phyloP scores from a whole-genome alignment of 2,797 vertebrate species.

The Poeciliopsis paucimaculata region DNA sequence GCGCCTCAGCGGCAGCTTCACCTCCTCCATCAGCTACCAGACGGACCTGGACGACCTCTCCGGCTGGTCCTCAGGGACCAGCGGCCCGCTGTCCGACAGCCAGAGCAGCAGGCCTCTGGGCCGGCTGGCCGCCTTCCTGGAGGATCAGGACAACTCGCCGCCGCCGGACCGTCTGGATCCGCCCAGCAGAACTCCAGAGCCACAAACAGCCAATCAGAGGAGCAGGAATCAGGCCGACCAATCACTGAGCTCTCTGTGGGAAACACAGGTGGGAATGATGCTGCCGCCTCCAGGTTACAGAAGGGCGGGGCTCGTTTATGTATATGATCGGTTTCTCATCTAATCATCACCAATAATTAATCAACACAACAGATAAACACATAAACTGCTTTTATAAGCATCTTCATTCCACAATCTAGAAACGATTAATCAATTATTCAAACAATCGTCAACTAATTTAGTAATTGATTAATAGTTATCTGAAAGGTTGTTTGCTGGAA shows the following conservation, averaged over 20 bases:
- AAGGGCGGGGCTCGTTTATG: no score
- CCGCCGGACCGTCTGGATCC: background rate
- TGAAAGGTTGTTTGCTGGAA: no score
- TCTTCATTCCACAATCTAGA: no score
- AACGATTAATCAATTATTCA: no score
- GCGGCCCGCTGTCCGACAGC: constrained; percentile 46
- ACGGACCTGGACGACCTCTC: constrained; percentile 62
- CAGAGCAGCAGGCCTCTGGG: background rate
- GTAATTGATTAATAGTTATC: no score
- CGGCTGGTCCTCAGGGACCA: constrained; percentile 25
- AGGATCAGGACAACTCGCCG: background rate
- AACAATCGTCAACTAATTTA: no score
- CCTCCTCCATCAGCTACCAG: constrained; percentile 78
- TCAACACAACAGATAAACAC: no score
- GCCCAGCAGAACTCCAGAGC: background rate
- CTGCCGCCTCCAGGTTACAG: no score
- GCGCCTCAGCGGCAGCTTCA: constrained; percentile 83
- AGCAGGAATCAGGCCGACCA: constrained; percentile 21
- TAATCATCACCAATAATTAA: no score
- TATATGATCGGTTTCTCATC: no score
- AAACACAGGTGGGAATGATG: constrained; percentile 50
- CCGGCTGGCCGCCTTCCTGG: accelerated
- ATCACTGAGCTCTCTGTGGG: constrained; percentile 48
- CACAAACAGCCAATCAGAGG: background rate
- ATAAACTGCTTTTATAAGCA: no score